These are phyloP conservation scores for Apaloderma vittatum DNA, from an alignment of 2,113 vertebrate genomes.

Conservation along the genomic window DNA sequence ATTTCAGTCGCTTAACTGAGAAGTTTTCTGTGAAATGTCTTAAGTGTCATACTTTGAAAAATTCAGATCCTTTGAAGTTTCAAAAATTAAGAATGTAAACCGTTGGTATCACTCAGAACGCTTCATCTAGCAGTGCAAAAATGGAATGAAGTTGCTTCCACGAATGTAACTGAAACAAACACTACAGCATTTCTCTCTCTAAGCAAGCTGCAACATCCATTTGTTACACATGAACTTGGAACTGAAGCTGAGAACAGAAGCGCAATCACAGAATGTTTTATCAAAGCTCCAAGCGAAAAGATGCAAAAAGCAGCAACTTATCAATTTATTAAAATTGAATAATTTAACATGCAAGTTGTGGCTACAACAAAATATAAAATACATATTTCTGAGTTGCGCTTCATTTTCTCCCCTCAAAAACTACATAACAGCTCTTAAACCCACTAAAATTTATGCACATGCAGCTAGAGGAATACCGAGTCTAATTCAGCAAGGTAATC, in stretches of 20 bases:
- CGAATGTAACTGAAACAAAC: background rate
- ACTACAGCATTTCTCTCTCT: background rate
- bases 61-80: background rate
- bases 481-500: background rate
- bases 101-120: background rate
- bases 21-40: background rate
- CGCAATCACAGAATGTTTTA: background rate
- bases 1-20: background rate
- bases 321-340: background rate
- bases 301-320: background rate
- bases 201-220: background rate
- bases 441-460: background rate
- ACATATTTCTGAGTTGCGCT: background rate
- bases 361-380: background rate
- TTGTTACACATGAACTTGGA: background rate
- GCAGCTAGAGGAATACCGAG: background rate
- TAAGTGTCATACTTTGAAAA: background rate
- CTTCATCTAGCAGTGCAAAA: background rate
- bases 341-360: background rate
- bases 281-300: background rate
- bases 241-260: background rate
- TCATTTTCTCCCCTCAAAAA: background rate
- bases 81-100: background rate
- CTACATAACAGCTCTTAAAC: background rate
- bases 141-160: background rate